Evolutionary conservation across 1,140 invertebrate species (phyloP).

Genomic region (Leptinotarsa texana): DNA sequence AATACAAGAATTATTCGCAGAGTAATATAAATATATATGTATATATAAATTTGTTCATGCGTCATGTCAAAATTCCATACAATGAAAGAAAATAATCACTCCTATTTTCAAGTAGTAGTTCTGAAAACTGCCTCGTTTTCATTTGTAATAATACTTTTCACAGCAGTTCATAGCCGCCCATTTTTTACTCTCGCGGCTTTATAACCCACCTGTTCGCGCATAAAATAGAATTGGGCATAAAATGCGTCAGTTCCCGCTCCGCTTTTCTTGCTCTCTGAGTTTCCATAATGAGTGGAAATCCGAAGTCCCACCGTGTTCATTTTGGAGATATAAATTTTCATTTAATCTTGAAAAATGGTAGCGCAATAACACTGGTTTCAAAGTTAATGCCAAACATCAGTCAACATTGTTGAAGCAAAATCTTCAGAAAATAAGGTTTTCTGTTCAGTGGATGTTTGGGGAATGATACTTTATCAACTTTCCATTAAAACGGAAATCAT

Average conservation of each 20-base stretch:
- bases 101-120: background rate
- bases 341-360: background rate
- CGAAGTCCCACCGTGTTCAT: conserved; percentile 7
- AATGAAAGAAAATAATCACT: too few relatives aligned
- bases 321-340: conserved; percentile 1
- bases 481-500: too few relatives aligned
- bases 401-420: background rate
- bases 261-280: conserved; percentile 2
- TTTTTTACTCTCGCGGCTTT: background rate
- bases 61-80: too few relatives aligned
- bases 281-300: conserved; percentile 17
- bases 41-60: too few relatives aligned
- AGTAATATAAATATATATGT: too few relatives aligned
- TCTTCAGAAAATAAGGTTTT: too few relatives aligned
- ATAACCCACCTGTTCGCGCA: conserved; percentile 13
- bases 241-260: background rate
- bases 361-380: background rate
- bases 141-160: background rate
- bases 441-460: too few relatives aligned
- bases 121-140: background rate
- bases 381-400: background rate
- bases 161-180: background rate
- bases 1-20: too few relatives aligned
- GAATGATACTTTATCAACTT: too few relatives aligned
- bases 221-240: conserved; percentile 13